A percentile compares a stretch with the other conserved stretches of the same genome.
Conservation (phyloP, 2,113 vertebrate species). For the Hoplias malabaricus region DNA sequence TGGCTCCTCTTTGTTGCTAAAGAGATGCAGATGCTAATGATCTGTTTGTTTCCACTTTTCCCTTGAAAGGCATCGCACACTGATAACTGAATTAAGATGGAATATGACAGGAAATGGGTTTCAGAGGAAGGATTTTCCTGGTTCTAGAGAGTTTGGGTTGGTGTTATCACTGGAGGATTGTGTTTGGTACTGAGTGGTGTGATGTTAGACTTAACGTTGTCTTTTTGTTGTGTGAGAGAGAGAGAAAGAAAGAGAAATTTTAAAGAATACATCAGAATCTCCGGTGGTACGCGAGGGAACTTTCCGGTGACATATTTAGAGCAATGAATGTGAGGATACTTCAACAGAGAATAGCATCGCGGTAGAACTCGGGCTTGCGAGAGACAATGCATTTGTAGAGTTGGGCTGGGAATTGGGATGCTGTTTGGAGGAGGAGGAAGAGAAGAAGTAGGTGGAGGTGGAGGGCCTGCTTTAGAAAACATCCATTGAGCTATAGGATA, state of each 20-base stretch:
- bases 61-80: not conserved
- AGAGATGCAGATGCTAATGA: not conserved
- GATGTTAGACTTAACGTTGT: not conserved
- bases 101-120: not conserved
- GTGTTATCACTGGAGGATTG: not conserved
- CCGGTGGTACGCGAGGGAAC: constrained; percentile 27
- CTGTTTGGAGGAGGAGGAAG: constrained; percentile 14
- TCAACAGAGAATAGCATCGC: constrained; percentile 34
- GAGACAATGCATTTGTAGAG: constrained; percentile 34
- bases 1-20: not conserved
- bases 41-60: not conserved
- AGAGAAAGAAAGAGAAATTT: constrained; percentile 4
- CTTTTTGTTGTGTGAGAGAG: not conserved
- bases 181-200: not conserved
- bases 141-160: not conserved
- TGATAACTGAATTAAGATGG: not conserved
- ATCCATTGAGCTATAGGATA: not conserved
- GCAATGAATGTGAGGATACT: constrained; percentile 29
- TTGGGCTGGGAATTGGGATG: constrained; percentile 24
- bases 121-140: not conserved
- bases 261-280: constrained; percentile 30
- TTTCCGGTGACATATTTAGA: constrained; percentile 47
- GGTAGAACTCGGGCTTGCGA: constrained; percentile 20
- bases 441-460: constrained; percentile 5
- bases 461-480: constrained; percentile 11